Evolutionary conservation across 2,113 vertebrate species (phyloP), one percentile per base, ranked within the genome.

Genomic region (Archilochus colubris): DNA sequence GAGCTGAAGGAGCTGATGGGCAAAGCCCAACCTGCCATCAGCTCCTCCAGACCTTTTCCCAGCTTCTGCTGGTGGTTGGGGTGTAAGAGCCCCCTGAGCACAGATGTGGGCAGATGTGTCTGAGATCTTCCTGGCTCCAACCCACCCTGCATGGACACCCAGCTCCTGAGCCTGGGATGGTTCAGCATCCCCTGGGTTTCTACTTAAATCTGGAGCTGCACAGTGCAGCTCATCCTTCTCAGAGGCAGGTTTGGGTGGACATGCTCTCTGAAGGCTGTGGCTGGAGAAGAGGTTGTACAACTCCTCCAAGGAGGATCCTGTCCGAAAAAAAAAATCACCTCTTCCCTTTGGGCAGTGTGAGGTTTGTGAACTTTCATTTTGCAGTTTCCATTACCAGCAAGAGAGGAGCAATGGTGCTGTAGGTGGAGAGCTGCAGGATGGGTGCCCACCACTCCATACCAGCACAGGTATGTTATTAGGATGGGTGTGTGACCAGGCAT

Each of bases 71-170:
- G 36, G 3, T 7, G 9, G 30, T 31, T 55, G 44, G 12, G 1
- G 3, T 6, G 6, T 28, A 36, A 31, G 31, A 48, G 14, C 18
- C 21, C 38, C 36, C 75, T 13, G 54, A 8, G 21, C 18, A 2
- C 5, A 31, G n/a, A 8, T 5, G 20, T 10, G 36, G 50, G 27
- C 33, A 16, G 14, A 10, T 55, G 19, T 15, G 2, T 7, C 25
- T 27, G 48, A 28, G 14, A 31, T 7, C 1, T 20, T 9, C 1
- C 9, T 28, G 22, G 19, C 27, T 72, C 31, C 43, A 43, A n/a
- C 40, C 25, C 3, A 4, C 4, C 0, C 14, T 7, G 10, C 33
- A 18, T 0, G 3, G 23, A 25, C 16, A 6, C 38, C 9, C 16
- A 9, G 57, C n/a, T 68, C 62, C 31, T 7, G 27, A 9, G 2